Percentiles rank a stretch among this genome's conserved stretches.
phyloP scores from a whole-genome alignment of 2,888 invertebrate species.

The Drosophila vallismaia region DNA sequence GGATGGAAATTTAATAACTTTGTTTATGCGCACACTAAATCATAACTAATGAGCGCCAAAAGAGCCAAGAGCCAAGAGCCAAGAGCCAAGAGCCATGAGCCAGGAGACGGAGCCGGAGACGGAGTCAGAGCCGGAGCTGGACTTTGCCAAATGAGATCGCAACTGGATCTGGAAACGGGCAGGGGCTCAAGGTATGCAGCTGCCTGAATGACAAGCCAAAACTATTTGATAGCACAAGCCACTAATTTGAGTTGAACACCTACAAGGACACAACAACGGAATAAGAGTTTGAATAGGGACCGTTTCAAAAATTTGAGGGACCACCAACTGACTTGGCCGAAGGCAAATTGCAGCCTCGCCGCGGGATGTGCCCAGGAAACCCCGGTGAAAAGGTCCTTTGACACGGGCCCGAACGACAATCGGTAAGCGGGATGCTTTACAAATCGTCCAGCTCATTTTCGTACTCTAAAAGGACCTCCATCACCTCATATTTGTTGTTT shows the following conservation, averaged over 20 bases:
- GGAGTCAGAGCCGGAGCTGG: background rate
- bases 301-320: slow-evolving; percentile 44
- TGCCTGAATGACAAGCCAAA: slow-evolving; percentile 63
- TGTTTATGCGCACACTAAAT: slow-evolving; percentile 79
- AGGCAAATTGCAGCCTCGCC: slow-evolving; percentile 70
- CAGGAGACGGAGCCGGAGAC: background rate
- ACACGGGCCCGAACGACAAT: slow-evolving; percentile 38
- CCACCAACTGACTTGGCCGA: slow-evolving; percentile 67
- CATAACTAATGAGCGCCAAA: slow-evolving; percentile 73
- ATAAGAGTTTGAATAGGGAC: slow-evolving; percentile 35
- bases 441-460: slow-evolving; percentile 59
- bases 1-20: slow-evolving; percentile 79
- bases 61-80: slow-evolving; percentile 13
- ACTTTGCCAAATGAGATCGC: slow-evolving; percentile 32
- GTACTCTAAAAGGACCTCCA: slow-evolving; percentile 25
- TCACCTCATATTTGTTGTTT: background rate
- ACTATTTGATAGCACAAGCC: slow-evolving; percentile 67
- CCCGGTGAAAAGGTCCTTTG: slow-evolving; percentile 49
- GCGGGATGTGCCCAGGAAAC: slow-evolving; percentile 57
- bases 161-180: slow-evolving; percentile 15
- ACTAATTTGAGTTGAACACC: slow-evolving; percentile 75
- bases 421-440: slow-evolving; percentile 36
- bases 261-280: slow-evolving; percentile 43
- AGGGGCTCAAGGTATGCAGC: slow-evolving; percentile 29
- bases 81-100: slow-evolving; percentile 3